Evolutionary conservation across 2,797 vertebrate species (phyloP).

Genomic region (Microctenopoma steveboyesi): DNA sequence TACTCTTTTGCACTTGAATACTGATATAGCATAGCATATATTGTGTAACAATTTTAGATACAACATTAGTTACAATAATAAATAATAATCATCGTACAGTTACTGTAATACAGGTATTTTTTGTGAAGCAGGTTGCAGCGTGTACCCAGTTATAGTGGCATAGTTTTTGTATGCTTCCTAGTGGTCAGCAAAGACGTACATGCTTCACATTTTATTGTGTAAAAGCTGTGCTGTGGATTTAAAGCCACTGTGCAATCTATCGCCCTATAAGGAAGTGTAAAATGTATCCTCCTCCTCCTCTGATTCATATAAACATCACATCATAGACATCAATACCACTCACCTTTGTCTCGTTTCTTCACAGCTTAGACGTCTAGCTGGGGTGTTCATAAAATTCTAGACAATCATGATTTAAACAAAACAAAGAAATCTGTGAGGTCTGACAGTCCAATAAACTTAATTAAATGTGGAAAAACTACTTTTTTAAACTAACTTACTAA

Average conservation of each 20-base stretch:
- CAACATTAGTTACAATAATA: too few relatives aligned
- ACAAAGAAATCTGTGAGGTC: too few relatives aligned
- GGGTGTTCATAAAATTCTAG: neutral
- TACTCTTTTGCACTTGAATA: neutral
- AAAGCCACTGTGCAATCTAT: constrained; percentile 3
- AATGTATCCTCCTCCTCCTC: neutral
- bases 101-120: neutral
- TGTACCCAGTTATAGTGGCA: neutral
- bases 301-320: neutral
- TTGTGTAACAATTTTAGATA: neutral
- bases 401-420: too few relatives aligned
- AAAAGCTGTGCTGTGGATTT: neutral
- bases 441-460: too few relatives aligned
- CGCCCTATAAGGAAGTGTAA: neutral
- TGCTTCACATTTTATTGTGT: neutral
- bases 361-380: neutral
- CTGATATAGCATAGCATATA: neutral
- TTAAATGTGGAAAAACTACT: too few relatives aligned
- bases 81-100: neutral
- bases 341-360: neutral
- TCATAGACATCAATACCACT: neutral
- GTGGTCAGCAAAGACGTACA: constrained; percentile 49
- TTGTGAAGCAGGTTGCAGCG: neutral
- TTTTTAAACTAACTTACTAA: too few relatives aligned
- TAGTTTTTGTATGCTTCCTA: constrained; percentile 50